A percentile compares a stretch with the other conserved stretches of the same genome.
These are phyloP conservation scores for Tethea ocularis DNA, from an alignment of 2,888 invertebrate species.

Conservation along the genomic window DNA sequence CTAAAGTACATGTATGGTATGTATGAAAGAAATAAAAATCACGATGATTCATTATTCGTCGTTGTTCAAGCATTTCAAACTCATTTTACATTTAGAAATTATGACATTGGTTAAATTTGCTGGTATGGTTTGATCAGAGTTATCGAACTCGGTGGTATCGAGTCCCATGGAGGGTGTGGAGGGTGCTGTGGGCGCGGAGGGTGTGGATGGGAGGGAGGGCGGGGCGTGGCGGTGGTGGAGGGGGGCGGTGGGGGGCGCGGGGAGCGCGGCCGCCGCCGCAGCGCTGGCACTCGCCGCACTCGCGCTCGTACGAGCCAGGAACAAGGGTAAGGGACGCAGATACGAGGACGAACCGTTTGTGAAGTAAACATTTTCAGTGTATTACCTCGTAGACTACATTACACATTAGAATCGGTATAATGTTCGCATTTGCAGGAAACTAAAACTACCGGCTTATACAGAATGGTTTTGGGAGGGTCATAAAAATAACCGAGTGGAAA, in stretches of 20 bases:
- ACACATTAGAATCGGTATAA: no score
- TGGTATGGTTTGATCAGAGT: not conserved
- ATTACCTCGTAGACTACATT: no score
- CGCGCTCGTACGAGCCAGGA: slow-evolving; percentile 56
- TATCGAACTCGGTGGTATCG: slow-evolving; percentile 13
- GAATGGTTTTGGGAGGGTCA: no score
- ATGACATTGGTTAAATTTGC: no score
- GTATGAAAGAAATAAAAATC: no score
- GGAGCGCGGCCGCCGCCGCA: slow-evolving; percentile 60
- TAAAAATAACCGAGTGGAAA: no score
- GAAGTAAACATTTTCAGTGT: slow-evolving; percentile 16
- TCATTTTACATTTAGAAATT: no score
- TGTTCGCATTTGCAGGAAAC: no score
- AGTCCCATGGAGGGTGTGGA: slow-evolving; percentile 1
- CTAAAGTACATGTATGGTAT: no score
- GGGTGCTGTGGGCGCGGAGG: not conserved
- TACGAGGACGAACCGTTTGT: slow-evolving; percentile 52
- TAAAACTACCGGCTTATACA: no score
- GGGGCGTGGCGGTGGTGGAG: slow-evolving; percentile 49
- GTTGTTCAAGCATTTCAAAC: no score
- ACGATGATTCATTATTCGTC: no score
- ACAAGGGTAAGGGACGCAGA: slow-evolving; percentile 53
- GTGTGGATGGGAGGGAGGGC: slow-evolving; percentile 20
- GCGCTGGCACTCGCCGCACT: slow-evolving; percentile 62
- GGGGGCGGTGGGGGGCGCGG: slow-evolving; percentile 63